Conservation (phyloP, 2,888 invertebrate species). For the Platycnemis pennipes region DNA sequence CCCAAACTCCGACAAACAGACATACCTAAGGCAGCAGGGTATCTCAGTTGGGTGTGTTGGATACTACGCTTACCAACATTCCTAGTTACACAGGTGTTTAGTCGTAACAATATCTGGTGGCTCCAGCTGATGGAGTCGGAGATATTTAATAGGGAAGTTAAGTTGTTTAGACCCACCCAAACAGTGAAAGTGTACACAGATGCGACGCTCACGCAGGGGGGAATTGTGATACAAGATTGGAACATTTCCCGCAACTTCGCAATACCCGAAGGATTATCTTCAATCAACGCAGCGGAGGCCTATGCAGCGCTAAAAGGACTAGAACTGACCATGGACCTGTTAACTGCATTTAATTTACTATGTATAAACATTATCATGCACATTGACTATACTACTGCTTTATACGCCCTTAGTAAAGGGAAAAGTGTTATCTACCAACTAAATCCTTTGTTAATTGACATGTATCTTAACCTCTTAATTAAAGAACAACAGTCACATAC, state of each 20-base stretch:
- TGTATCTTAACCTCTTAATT: not conserved
- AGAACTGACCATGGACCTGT: not conserved
- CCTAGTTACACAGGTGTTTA: too few relatives aligned
- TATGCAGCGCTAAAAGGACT: not conserved
- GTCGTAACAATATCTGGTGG: too few relatives aligned
- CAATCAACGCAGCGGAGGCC: not conserved
- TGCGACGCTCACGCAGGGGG: too few relatives aligned
- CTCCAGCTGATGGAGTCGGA: too few relatives aligned
- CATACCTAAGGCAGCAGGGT: not conserved
- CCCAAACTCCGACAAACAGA: not conserved
- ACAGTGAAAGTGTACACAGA: too few relatives aligned
- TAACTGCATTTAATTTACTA: not conserved
- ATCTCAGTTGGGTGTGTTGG: not conserved
- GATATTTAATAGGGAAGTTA: too few relatives aligned
- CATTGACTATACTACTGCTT: not conserved
- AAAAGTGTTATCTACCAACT: not conserved
- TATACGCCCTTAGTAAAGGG: not conserved
- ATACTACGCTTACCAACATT: too few relatives aligned
- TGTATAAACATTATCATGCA: not conserved
- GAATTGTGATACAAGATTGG: too few relatives aligned
- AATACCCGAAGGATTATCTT: not conserved
- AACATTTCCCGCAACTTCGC: too few relatives aligned
- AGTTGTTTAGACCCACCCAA: too few relatives aligned
- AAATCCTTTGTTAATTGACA: not conserved
- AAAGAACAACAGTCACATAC: not conserved